A percentile compares a stretch with the other conserved stretches of the same genome.
Conservation (phyloP, 2,888 invertebrate genomes). For the Stegophylla sp. region DNA sequence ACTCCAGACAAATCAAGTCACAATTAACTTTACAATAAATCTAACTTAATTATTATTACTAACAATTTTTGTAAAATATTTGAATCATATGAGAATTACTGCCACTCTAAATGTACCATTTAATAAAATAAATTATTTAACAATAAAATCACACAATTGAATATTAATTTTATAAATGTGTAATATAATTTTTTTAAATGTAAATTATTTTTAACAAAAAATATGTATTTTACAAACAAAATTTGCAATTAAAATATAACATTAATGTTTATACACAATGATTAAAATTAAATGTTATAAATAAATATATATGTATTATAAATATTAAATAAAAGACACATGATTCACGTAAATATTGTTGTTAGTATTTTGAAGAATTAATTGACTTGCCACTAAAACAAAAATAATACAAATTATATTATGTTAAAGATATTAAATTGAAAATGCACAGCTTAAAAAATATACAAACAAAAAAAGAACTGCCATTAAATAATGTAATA, state of each 20-base stretch:
- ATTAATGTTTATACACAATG: not conserved
- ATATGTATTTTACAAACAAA: not conserved
- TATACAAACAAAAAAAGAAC: no score
- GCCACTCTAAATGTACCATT: not conserved
- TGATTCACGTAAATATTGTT: no score
- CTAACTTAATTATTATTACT: not conserved
- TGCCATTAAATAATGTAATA: no score
- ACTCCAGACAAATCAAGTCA: constrained; percentile 64
- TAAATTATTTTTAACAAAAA: not conserved
- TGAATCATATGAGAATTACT: not conserved
- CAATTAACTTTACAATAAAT: no score
- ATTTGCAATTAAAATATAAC: not conserved
- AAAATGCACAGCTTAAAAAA: no score
- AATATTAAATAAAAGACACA: not conserved
- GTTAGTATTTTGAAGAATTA: constrained; percentile 42
- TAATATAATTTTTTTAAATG: not conserved
- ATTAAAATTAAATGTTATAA: not conserved
- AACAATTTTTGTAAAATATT: not conserved
- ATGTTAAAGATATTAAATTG: not conserved
- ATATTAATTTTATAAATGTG: not conserved
- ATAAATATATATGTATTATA: constrained; percentile 11
- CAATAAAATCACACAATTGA: not conserved
- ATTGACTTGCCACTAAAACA: constrained; percentile 61
- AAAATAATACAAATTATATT: constrained; percentile 14
- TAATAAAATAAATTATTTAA: no score